These are phyloP conservation scores for Oconnorella tubifera DNA, from an alignment of 2,888 invertebrate species.

Conservation along the genomic window DNA sequence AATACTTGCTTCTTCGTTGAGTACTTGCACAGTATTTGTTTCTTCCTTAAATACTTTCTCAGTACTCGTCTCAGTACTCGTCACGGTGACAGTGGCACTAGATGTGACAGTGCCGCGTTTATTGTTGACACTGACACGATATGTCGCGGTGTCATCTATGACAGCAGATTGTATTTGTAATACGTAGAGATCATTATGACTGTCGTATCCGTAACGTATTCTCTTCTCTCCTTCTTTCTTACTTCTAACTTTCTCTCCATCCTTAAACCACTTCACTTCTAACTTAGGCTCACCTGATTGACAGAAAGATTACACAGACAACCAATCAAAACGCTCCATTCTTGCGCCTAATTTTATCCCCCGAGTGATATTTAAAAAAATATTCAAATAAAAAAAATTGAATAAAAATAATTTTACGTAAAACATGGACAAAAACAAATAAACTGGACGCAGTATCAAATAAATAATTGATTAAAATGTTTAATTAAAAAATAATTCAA, in stretches of 20 bases:
- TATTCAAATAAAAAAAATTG: too few relatives aligned
- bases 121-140: constrained; percentile 32
- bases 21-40: not conserved
- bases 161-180: constrained; percentile 38
- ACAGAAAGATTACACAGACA: not conserved
- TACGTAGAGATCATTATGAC: constrained; percentile 31
- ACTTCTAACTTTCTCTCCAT: constrained; percentile 29
- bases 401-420: too few relatives aligned
- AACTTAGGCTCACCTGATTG: constrained; percentile 29
- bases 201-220: constrained; percentile 20
- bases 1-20: not conserved
- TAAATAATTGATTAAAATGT: too few relatives aligned
- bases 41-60: not conserved
- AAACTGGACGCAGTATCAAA: too few relatives aligned
- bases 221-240: constrained; percentile 17
- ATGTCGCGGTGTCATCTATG: constrained; percentile 41
- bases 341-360: too few relatives aligned
- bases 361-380: too few relatives aligned
- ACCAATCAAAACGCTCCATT: too few relatives aligned
- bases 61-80: not conserved
- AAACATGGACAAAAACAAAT: too few relatives aligned
- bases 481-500: too few relatives aligned
- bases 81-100: not conserved
- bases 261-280: constrained; percentile 35
- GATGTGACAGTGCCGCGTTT: constrained; percentile 6